A percentile compares a stretch with the other conserved stretches of the same genome.
phyloP scores from a whole-genome alignment of 53 echinoderm and acorn worm species.

The Crossaster papposus region DNA sequence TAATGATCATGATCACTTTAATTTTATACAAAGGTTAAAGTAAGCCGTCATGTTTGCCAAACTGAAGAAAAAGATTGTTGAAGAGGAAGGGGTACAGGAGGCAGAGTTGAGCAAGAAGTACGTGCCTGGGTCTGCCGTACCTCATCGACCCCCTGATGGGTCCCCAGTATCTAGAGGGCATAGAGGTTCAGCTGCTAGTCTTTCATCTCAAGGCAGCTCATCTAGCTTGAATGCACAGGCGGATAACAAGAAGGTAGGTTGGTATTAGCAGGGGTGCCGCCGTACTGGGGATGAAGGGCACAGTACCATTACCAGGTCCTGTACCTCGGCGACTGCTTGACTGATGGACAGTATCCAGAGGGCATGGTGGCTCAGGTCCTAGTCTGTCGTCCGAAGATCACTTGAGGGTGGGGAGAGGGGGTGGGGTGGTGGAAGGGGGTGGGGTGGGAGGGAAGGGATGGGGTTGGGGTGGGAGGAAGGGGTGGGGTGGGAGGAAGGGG shows the following conservation, averaged over 20 bases:
- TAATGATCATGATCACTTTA: too few species aligned
- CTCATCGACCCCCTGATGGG: constrained; percentile 46
- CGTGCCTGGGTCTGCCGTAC: constrained; percentile 30
- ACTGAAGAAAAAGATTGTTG: constrained; percentile 94
- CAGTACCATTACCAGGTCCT: neutral
- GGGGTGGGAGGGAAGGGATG: too few species aligned
- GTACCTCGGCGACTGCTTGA: too few species aligned
- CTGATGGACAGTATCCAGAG: too few species aligned
- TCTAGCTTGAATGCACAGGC: constrained; percentile 72
- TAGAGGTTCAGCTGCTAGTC: constrained; percentile 54
- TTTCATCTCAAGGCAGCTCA: constrained; percentile 77
- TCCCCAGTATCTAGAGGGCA: constrained; percentile 43
- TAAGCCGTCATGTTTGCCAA: constrained; percentile 87
- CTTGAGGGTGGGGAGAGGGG: too few species aligned
- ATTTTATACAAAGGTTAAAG: neutral
- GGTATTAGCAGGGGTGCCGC: neutral
- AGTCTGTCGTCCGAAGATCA: too few species aligned
- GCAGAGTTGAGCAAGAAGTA: constrained; percentile 66
- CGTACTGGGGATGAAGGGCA: constrained; percentile 82
- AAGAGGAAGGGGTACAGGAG: constrained; percentile 90
- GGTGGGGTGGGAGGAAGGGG: too few species aligned
- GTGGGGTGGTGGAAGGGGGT: too few species aligned
- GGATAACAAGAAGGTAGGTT: constrained; percentile 47
- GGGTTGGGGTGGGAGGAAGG: too few species aligned
- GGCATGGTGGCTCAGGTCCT: too few species aligned